Base-by-base conservation (phyloP, 2,888 invertebrate species). In the Yponomeuta evonymella region DNA sequence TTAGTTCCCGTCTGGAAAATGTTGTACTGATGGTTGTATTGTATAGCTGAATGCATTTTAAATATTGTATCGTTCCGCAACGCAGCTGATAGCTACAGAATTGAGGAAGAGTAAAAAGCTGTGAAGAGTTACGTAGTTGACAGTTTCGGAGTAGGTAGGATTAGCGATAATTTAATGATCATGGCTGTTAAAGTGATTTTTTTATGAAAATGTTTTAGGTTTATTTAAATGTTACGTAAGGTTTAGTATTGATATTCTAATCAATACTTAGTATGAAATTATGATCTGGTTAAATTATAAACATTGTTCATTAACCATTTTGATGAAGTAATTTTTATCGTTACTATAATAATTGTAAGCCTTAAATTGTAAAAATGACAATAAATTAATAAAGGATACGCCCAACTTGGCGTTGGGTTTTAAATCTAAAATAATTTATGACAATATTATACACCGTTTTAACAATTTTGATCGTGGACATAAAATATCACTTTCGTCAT, bases 131-230 rank as follows among this genome's bases (percentile, higher is more conserved):
- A 58, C 15, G 51, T 58, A 58, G 51, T 58, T 58, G 15, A 15
- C 12, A 58, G 51, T 58, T 58, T 58, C 15, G 15, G 15, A 15
- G 8, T 58, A 58, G 51, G 51, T 58, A 58, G 2, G 15, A 15
- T 58, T 58, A 58, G 51, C 15, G 51, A 15, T 51, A 51, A 51
- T 12, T 51, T 69, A 78, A 88, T 90, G 86, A 89, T 89, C 85
- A 88, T 90, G 91, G 90, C 91, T 92, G 91, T 92, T 72, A 71
- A 51, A 5, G 58, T 89, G 82, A 89, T 85, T 87, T 88, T 88
- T 87, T 82, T 85, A 87, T 58, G 23, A 70, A 15, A 70, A 67
- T 70, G 43, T 58, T 58, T 66, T 83, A 81, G 78, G 79, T 79
- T 84, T 30, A 5, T 65, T 33, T 33, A 48, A 67, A 67, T 67